These are phyloP conservation scores for Ametastegia equiseti DNA, from an alignment of 2,888 invertebrate species.

Conservation along the genomic window DNA sequence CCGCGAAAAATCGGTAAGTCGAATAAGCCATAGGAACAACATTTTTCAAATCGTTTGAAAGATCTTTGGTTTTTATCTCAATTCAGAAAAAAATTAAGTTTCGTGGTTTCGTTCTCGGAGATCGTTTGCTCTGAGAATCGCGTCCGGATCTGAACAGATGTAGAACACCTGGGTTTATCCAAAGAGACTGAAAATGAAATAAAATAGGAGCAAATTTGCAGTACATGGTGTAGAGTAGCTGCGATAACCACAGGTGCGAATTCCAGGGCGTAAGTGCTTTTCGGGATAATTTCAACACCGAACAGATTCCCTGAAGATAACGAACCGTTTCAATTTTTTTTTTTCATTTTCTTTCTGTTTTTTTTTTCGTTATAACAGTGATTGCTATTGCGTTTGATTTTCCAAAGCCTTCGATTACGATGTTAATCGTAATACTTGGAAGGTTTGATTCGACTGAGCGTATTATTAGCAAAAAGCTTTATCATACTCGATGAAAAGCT, in stretches of 20 bases:
- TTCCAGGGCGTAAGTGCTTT: slow-evolving; percentile 25
- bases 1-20: slow-evolving; percentile 16
- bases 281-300: not conserved
- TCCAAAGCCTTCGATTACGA: not conserved
- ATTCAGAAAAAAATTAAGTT: too few relatives aligned
- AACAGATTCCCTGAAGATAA: not conserved
- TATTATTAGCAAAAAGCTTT: too few relatives aligned
- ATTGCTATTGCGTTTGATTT: not conserved
- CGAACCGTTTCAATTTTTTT: not conserved
- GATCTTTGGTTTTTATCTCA: too few relatives aligned
- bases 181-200: not conserved
- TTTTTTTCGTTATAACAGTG: not conserved
- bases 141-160: not conserved
- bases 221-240: not conserved
- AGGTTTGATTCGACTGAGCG: too few relatives aligned
- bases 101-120: too few relatives aligned
- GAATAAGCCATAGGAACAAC: not conserved
- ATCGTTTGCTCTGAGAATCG: not conserved
- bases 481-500: not conserved
- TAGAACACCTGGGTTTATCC: not conserved
- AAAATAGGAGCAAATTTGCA: not conserved
- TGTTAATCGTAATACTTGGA: not conserved
- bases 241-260: slow-evolving; percentile 2
- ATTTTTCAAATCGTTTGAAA: not conserved
- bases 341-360: not conserved